Base-by-base conservation (phyloP, 2,113 vertebrate species). In the Scartelaos histophorus region DNA sequence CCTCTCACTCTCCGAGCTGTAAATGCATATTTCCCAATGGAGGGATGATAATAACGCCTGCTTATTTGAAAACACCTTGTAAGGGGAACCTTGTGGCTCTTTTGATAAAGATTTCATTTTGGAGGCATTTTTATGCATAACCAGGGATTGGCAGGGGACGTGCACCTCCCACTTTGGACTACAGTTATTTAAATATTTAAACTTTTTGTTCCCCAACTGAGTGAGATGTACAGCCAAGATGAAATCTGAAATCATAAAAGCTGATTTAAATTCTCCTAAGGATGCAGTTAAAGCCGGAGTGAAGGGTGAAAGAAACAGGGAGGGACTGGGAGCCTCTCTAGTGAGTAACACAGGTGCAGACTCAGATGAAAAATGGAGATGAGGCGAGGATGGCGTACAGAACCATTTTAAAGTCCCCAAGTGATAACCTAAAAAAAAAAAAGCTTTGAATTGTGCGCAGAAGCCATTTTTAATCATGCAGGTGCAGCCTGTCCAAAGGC, bases 21-120 rank as follows among this genome's bases (percentile, higher is more conserved):
- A 92, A 93, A 89, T 90, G 85, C 92, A 90, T 92, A 92, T 92
- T 92, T 91, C 91, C 90, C 89, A 74, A 81, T 76, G 86, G 92
- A 91, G 82, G 79, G 76, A 87, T 83, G 83, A 90, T 92, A 92
- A 92, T 92, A 91, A 92, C 82, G 75, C 80, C 84, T 75, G 91
- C 89, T 92, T 93, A 93, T 93, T 92, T 87, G 91, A 92, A 91
- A 93, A 92, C 88, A 91, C 87, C 91, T 92, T 91, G 89, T 94
- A 92, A 93, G 81, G 89, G 87, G 91, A 91, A 91, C 90, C 91
- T 88, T 88, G 88, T 90, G 89, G 86, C 89, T 92, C 88, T 90
- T 92, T 88, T 93, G 90, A 90, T 90, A 90, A 93, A 90, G 87
- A 91, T 88, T 90, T 91, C 81, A 85, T 88, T 92, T 90, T 88